Conservation (phyloP, 2,113 vertebrate genomes). For the Platysternon megacephalum region DNA sequence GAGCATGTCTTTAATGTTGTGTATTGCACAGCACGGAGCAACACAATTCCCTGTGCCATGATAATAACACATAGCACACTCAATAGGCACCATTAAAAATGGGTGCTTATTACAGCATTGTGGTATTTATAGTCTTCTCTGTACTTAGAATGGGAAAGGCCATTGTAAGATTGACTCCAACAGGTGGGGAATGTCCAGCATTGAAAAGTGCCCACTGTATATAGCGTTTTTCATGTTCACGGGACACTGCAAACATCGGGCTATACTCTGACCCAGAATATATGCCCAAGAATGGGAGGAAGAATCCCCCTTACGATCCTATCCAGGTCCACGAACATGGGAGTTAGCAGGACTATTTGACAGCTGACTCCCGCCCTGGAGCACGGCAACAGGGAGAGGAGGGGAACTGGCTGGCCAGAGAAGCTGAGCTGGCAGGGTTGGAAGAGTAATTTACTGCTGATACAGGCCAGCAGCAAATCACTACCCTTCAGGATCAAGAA, state of each 20-base stretch:
- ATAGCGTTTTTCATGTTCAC: neutral
- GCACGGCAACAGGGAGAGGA: neutral
- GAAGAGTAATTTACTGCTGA: neutral
- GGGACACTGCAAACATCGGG: neutral
- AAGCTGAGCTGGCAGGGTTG: neutral
- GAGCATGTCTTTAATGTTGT: neutral
- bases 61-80: neutral
- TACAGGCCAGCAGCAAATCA: neutral
- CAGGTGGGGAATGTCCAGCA: neutral
- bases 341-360: neutral
- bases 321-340: neutral
- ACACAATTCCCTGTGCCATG: neutral
- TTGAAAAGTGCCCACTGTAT: neutral
- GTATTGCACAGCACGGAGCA: fast-evolving
- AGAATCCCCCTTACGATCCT: neutral
- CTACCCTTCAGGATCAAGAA: neutral
- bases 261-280: neutral
- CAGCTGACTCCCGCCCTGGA: neutral
- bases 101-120: neutral
- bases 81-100: neutral
- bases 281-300: neutral
- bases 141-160: neutral
- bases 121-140: neutral
- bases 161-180: neutral
- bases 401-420: neutral